Conservation (phyloP, 2,797 vertebrate species). For the Hippocampus kuda region DNA sequence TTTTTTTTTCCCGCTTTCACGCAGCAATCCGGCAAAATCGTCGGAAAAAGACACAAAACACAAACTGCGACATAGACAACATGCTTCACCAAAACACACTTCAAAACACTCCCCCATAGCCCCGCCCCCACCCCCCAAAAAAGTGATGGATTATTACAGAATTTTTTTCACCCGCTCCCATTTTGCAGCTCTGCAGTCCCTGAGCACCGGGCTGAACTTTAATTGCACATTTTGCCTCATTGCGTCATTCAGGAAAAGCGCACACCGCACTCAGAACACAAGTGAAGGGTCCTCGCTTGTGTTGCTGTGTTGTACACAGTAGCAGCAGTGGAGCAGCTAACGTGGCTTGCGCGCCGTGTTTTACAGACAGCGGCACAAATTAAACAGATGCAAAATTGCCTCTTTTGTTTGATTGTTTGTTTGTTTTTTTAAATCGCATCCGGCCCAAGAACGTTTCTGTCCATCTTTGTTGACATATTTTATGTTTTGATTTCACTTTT, state of each 20-base stretch:
- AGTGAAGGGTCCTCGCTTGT: neutral
- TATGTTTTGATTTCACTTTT: neutral
- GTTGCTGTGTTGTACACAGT: neutral
- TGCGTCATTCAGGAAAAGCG: slow-evolving; percentile 33
- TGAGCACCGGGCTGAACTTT: slow-evolving; percentile 55
- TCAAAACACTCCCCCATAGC: slow-evolving; percentile 18
- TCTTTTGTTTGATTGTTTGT: neutral
- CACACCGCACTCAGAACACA: neutral
- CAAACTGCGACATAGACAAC: slow-evolving; percentile 32
- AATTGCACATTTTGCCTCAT: slow-evolving; percentile 49
- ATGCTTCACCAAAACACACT: slow-evolving; percentile 44
- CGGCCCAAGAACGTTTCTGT: no score
- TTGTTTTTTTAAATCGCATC: no score
- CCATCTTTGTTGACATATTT: no score
- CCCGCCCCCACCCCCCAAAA: neutral
- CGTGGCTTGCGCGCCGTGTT: neutral
- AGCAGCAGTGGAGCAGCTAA: neutral
- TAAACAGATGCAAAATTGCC: neutral
- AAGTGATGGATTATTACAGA: neutral
- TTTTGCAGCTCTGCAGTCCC: slow-evolving; percentile 52
- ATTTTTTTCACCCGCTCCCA: neutral
- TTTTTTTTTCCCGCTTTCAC: neutral
- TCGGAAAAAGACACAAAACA: slow-evolving; percentile 33
- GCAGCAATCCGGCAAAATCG: neutral
- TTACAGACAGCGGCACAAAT: neutral